phyloP scores from a whole-genome alignment of 2,113 vertebrate species.

The Mirounga angustirostris region DNA sequence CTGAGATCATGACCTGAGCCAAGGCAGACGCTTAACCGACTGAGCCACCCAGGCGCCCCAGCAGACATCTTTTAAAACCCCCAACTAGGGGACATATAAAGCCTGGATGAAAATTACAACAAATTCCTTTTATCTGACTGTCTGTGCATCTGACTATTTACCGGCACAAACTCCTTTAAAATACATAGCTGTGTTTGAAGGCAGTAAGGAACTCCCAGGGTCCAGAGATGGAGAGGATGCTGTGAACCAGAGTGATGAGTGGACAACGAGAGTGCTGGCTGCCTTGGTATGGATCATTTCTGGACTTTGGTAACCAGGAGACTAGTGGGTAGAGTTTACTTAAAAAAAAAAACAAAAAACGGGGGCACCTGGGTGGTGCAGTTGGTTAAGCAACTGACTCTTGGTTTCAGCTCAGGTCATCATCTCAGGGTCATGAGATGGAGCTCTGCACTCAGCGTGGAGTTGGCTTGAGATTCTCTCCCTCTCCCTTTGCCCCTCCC shows the following conservation, averaged over 20 bases:
- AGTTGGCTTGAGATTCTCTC: too few relatives aligned
- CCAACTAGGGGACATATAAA: background rate
- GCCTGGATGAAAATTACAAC: background rate
- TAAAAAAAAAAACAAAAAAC: background rate
- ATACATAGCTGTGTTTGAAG: background rate
- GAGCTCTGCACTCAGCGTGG: background rate
- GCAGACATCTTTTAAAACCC: background rate
- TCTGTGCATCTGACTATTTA: background rate
- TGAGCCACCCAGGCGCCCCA: too few relatives aligned
- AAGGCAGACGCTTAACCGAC: too few relatives aligned
- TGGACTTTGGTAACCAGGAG: background rate
- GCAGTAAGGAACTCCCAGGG: background rate
- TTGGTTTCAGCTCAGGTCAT: background rate
- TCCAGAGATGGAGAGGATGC: background rate
- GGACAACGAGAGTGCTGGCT: background rate
- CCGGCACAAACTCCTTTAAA: background rate
- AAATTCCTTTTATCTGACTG: background rate
- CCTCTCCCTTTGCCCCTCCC: background rate
- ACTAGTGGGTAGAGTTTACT: background rate
- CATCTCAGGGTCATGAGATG: background rate
- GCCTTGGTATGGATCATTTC: background rate
- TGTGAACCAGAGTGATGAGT: background rate
- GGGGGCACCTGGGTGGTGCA: background rate
- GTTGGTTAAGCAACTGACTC: background rate
- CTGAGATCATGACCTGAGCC: too few relatives aligned